Evolutionary conservation across 2,888 invertebrate species (phyloP).

Genomic region (Eumacrocentrus americanus): DNA sequence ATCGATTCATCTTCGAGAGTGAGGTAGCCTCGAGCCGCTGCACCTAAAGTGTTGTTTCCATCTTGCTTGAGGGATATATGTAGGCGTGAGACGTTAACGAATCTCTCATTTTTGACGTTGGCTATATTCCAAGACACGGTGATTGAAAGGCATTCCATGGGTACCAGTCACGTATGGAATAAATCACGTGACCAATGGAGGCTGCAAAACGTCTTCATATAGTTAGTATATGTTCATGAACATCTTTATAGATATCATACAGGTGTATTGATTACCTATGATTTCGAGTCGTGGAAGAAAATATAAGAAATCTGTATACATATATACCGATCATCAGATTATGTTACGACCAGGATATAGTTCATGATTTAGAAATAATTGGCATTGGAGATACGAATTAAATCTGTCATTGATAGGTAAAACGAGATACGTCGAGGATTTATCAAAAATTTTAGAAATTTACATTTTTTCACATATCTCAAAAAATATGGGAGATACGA

Average conservation of each 20-base stretch:
- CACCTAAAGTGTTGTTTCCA: slow-evolving; percentile 21
- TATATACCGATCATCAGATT: neutral
- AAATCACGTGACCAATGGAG: slow-evolving; percentile 3
- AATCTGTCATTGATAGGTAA: too few species aligned
- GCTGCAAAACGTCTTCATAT: neutral
- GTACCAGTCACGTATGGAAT: neutral
- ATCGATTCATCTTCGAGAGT: slow-evolving; percentile 42
- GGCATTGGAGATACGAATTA: neutral
- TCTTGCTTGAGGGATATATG: slow-evolving; percentile 20
- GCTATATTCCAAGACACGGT: slow-evolving; percentile 14
- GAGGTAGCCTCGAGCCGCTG: slow-evolving; percentile 18
- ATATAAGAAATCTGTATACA: neutral
- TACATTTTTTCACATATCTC: too few species aligned
- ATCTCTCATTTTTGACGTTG: slow-evolving; percentile 37
- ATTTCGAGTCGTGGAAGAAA: neutral
- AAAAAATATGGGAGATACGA: too few species aligned
- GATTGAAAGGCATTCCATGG: slow-evolving; percentile 28
- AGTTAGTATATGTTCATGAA: neutral
- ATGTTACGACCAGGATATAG: neutral
- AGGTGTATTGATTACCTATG: neutral
- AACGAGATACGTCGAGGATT: too few species aligned
- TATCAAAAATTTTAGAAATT: too few species aligned
- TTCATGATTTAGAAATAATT: neutral
- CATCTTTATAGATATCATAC: neutral
- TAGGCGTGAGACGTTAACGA: slow-evolving; percentile 42